Percentiles rank a stretch among this genome's conserved stretches.
Evolutionary conservation across 64 coral and sea anemone species (phyloP).

Genomic region (Dendrophyllia cribrosa): DNA sequence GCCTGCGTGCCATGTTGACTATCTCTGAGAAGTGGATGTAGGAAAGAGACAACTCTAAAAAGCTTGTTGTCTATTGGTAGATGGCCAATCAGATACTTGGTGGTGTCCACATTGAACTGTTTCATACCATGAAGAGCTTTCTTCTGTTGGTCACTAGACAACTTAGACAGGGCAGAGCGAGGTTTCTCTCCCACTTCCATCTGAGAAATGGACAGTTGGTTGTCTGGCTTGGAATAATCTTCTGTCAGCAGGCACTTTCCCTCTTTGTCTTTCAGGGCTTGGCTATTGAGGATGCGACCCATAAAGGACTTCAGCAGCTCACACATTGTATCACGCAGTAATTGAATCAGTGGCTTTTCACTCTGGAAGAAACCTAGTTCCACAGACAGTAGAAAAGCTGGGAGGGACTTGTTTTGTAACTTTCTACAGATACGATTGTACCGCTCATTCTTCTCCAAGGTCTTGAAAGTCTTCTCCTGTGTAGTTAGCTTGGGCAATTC

Average conservation of each 20-base stretch:
- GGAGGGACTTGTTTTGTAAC: too few species aligned
- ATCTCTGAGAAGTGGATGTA: not conserved
- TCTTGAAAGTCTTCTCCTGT: too few species aligned
- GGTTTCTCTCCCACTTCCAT: conserved; percentile 60
- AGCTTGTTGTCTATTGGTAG: conserved; percentile 37
- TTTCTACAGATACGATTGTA: too few species aligned
- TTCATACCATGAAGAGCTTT: conserved; percentile 47
- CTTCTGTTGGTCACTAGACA: conserved; percentile 44
- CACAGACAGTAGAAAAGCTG: too few species aligned
- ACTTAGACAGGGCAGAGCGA: conserved; percentile 13
- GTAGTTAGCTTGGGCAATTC: conserved; percentile 2
- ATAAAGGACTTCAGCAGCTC: conserved; percentile 50
- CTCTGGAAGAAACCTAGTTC: too few species aligned
- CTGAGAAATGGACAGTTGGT: conserved; percentile 28
- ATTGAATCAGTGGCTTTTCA: too few species aligned
- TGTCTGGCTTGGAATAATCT: conserved; percentile 46
- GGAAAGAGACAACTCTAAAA: not conserved
- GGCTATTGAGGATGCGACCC: conserved; percentile 43
- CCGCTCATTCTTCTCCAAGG: too few species aligned
- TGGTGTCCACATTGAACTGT: conserved; percentile 62
- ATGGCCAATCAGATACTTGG: conserved; percentile 61
- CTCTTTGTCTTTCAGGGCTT: conserved; percentile 61
- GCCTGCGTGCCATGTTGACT: not conserved
- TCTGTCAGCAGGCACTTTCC: conserved; percentile 49
- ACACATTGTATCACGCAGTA: too few species aligned